Conservation (phyloP, 2,797 vertebrate genomes). For the Meriones psammophilus region DNA sequence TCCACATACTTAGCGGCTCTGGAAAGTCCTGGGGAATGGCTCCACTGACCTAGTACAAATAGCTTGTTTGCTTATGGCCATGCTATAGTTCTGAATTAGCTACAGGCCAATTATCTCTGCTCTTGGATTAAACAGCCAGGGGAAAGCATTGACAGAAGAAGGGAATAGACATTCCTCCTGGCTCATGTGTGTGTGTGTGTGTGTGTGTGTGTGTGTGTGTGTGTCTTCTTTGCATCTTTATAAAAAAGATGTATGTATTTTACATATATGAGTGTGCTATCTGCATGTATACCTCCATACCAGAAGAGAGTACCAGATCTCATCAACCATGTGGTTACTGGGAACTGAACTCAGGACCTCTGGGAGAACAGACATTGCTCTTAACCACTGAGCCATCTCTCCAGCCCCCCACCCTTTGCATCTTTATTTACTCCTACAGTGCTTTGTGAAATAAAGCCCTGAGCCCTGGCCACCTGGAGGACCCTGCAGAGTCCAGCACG, state of each 20-base stretch:
- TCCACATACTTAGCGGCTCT: not conserved
- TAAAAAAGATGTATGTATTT: no score
- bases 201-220: no score
- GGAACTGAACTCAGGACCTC: no score
- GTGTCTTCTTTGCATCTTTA: no score
- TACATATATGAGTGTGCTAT: no score
- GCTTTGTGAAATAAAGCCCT: not conserved
- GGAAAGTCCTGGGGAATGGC: not conserved
- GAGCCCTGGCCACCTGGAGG: not conserved
- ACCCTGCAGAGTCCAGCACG: not conserved
- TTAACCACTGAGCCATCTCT: no score
- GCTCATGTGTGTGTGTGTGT: no score
- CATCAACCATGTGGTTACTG: no score
- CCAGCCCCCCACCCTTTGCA: not conserved
- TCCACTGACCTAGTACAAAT: not conserved
- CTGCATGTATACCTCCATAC: no score
- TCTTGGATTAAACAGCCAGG: not conserved
- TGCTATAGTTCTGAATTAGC: not conserved
- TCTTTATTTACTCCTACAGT: not conserved
- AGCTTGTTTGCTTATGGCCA: not conserved
- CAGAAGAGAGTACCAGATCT: no score
- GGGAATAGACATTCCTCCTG: not conserved
- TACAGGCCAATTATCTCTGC: conserved; percentile 2
- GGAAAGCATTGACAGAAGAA: not conserved
- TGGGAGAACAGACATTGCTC: no score